Evolutionary conservation across 2,797 vertebrate species (phyloP).

Genomic region (Ispidina lecontei): DNA sequence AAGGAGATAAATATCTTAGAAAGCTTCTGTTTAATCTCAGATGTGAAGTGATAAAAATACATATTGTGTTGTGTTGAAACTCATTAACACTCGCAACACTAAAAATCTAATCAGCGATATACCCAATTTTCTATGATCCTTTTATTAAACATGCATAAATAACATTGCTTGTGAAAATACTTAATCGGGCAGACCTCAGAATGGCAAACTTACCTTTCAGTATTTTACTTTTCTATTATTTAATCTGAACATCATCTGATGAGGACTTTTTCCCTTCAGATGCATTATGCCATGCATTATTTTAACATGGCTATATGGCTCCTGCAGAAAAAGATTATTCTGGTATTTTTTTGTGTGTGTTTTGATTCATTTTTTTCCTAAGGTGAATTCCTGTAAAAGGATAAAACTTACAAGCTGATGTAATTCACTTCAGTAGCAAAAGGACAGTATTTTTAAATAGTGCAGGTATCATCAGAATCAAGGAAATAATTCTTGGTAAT

Average conservation of each 20-base stretch:
- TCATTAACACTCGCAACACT: background rate
- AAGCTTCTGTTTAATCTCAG: background rate
- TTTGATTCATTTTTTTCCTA: background rate
- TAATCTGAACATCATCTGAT: background rate
- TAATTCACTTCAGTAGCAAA: background rate
- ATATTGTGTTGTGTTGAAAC: background rate
- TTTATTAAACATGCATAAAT: background rate
- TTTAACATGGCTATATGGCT: background rate
- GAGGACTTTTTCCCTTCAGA: background rate
- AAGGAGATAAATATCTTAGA: background rate
- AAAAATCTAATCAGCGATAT: background rate
- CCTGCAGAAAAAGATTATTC: background rate
- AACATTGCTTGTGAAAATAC: background rate
- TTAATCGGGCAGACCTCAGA: background rate
- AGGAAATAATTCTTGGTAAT: background rate
- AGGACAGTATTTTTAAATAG: background rate
- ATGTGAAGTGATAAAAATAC: background rate
- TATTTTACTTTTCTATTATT: background rate
- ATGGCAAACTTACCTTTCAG: background rate
- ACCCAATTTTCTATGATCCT: background rate
- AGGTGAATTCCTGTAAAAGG: background rate
- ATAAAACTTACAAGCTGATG: background rate
- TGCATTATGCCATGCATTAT: background rate
- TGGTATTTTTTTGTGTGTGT: background rate
- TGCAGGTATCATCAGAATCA: background rate